Percentiles rank a stretch among this genome's conserved stretches.
These are phyloP conservation scores for Drosophila greeni DNA, from an alignment of 2,888 invertebrate species.

Conservation along the genomic window DNA sequence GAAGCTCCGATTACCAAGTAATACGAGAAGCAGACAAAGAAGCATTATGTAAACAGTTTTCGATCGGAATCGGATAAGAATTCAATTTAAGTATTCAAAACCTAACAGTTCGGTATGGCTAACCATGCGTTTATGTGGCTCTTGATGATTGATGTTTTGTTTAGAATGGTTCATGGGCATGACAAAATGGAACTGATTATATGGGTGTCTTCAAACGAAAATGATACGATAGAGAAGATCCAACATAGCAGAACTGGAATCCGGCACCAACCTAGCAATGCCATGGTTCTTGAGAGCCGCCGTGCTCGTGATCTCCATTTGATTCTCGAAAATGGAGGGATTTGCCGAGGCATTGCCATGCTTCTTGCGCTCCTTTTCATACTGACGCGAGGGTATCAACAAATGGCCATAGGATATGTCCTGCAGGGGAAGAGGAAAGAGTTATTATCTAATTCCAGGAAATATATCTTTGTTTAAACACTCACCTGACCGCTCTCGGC, in stretches of 20 bases:
- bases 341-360: slow-evolving; percentile 74
- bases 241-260: neutral
- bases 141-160: slow-evolving; percentile 31
- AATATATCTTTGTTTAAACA: neutral
- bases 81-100: neutral
- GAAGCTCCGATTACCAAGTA: slow-evolving; percentile 19
- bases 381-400: slow-evolving; percentile 85
- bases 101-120: slow-evolving; percentile 24
- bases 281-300: slow-evolving; percentile 80
- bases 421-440: slow-evolving; percentile 75
- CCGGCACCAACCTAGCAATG: slow-evolving; percentile 80
- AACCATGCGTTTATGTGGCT: slow-evolving; percentile 27
- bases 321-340: slow-evolving; percentile 74
- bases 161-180: slow-evolving; percentile 31
- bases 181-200: slow-evolving; percentile 25
- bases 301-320: slow-evolving; percentile 78
- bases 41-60: slow-evolving; percentile 21
- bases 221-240: slow-evolving; percentile 34
- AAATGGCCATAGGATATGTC: slow-evolving; percentile 94
- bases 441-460: neutral
- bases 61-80: slow-evolving; percentile 1
- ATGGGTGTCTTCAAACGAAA: slow-evolving; percentile 19
- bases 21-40: slow-evolving; percentile 23
- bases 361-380: slow-evolving; percentile 77
- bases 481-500: slow-evolving; percentile 91